Base-by-base conservation (phyloP, 2,888 invertebrate species). In the Drosophila subsilvestris region DNA sequence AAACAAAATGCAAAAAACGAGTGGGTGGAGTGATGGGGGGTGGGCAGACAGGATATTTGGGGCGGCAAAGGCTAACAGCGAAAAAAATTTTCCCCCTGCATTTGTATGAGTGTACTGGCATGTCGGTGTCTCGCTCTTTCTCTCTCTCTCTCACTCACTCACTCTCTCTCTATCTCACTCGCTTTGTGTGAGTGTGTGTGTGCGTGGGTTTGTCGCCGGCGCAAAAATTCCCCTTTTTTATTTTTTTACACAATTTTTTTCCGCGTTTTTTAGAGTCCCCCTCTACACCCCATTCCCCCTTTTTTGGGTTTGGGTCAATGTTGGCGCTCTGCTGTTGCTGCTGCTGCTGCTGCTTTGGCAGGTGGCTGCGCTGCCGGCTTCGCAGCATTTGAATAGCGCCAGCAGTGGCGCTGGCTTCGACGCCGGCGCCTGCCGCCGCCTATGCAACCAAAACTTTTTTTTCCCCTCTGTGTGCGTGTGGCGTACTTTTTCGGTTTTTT, bases 351-450 rank as follows among this genome's bases (percentile, higher is more conserved):
- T 79, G 85, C 85, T 80, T 76, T 81, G 89, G 83, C 87, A 85
- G 85, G 85, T 88, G 89, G 81, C 84, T 71, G 87, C 88, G 72
- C 87, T 53, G 72, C 57, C 48, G 42, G 67, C 78, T 29, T 66
- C 79, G 81, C 78, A 81, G 82, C 85, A 86, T 88, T 86, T 86
- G 88, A 88, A 86, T 86, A 82, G 76, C 86, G 85, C 81, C 88
- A 63, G 63, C 88, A 84, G 87, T 75, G 79, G 68, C 66, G 88
- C 42, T 18, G 22, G 54, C 68, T 51, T 44, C 51, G 70, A 75
- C 58, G 70, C 25, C 42, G 45, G 70, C 70, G 67, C 45, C 63
- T 37, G 37, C 37, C 37, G 37, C 12, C 80, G 86, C 85, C 85
- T 87, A 86, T 86, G 85, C 85, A 86, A 88, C 87, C 87, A 72